Base-by-base conservation (phyloP, 92 coral and sea anemone genomes). In the Paramuricea clavata region DNA sequence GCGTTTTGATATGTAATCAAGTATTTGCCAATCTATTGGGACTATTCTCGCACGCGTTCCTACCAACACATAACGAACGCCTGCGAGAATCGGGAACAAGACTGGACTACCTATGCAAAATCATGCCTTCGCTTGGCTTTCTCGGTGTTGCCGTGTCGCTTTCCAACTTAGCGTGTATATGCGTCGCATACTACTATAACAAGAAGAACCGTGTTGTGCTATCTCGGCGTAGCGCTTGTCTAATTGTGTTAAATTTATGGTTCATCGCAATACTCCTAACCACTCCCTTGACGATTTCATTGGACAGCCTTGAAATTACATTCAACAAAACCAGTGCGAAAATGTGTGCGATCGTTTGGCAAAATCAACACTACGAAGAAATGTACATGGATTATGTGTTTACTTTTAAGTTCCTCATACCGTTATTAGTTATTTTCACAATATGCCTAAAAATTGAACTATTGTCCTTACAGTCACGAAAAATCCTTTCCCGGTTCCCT, bases 91-190 rank as follows among this genome's bases (percentile, higher is more conserved):
- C 68, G 52, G 47, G 47, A 10, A 27, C 36, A 39, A 27, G 35
- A 5, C 23, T 50, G 47, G 23, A 31, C 27, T 33, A 61, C 2
- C 44, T 76, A 8, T 76, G 82, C 16, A 50, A 76, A 36, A 61
- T 76, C 26, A 27, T 76, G 44, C 82, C 82, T 10, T 76, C 82
- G 0, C 21, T 76, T 59, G 82, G 82, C 22, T 76, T 76, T 23
- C 43, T 76, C 11, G 68, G 65, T 21, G 82, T 76, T 0, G 9
- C 82, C 26, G 82, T 76, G 11, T 49, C 82, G 21, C 34, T 76
- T 23, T 26, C 68, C 1, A 76, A 76, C 31, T 13, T 76, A 15
- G 68, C 82, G 0, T 59, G 65, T 17, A 49, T 76, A 59, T 49
- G 39, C 26, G 68, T 76, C 1, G 28, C 68, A 5, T 76, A 54